Conservation (phyloP, 2,888 invertebrate species). For the Sclerodermus sp. region DNA sequence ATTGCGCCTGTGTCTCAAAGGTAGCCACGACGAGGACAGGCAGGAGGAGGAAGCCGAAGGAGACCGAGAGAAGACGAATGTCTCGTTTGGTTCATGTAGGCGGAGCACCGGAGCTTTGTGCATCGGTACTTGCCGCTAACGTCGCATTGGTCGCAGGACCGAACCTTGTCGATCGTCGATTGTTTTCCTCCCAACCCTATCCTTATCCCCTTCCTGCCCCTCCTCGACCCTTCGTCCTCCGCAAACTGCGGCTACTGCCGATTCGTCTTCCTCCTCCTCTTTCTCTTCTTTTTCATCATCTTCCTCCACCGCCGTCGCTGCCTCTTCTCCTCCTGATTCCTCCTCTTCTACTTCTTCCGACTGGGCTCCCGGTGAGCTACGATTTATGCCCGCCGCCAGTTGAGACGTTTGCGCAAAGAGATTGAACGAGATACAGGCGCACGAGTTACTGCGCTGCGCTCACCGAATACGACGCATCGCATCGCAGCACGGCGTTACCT, state of each 20-base stretch:
- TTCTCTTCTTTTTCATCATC: conserved; percentile 2
- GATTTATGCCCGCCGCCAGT: conserved; percentile 54
- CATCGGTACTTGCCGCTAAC: conserved; percentile 40
- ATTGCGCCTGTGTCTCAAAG: too few relatives aligned
- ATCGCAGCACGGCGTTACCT: too few relatives aligned
- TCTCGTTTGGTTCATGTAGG: conserved; percentile 33
- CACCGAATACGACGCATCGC: too few relatives aligned
- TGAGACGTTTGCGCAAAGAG: conserved; percentile 55
- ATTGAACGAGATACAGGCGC: conserved; percentile 32
- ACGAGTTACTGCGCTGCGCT: too few relatives aligned
- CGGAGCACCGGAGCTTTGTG: conserved; percentile 40
- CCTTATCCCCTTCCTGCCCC: conserved; percentile 1
- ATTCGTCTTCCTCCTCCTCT: background rate
- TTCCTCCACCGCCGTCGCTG: background rate
- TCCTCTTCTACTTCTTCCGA: conserved; percentile 22
- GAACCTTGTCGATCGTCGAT: conserved; percentile 35
- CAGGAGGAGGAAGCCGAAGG: conserved; percentile 25
- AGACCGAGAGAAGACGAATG: conserved; percentile 16
- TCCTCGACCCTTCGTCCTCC: conserved; percentile 12
- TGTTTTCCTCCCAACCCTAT: conserved; percentile 35
- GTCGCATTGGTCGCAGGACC: conserved; percentile 42
- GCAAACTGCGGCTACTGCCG: conserved; percentile 2
- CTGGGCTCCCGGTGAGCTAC: conserved; percentile 25
- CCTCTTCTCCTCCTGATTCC: conserved; percentile 6
- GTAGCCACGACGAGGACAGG: too few relatives aligned